Evolutionary conservation across 2,797 vertebrate species (phyloP), one percentile per base, ranked within the genome.

Genomic region (Peromyscus attwateri): DNA sequence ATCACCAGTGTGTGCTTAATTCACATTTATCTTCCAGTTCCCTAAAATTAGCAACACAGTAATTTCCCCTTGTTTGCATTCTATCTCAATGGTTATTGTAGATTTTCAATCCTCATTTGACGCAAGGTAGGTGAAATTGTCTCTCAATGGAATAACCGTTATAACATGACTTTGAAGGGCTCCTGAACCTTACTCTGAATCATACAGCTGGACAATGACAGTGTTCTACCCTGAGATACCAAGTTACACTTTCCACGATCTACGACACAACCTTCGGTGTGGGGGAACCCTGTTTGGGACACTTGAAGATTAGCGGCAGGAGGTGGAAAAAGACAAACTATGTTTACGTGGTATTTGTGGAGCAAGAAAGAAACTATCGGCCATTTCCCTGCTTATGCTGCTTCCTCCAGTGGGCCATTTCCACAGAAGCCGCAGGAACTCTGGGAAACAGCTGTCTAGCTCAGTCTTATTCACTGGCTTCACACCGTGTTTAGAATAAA

Each of bases 31-130:
- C 49, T 92, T 91, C 66, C 91, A 83, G 46, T 29, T 89, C 89
- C 55, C 95, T 87, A 16, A 94, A 92, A 43, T 88, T 88, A 14
- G 23, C 76, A 84, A 11, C 13, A 77, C 21, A 34, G 43, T 2
- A 73, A 40, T 49, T 93, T 60, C 19, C 66, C 84, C n/a, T 46
- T 68, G 83, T 68, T 96, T 90, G 62, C 82, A 85, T 90, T 68
- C 12, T 29, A 75, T 88, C 34, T 84, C 57, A 55, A 34, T 37
- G 64, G 8, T 5, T 27, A 37, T 16, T 46, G 0, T 37, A 87
- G 12, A 55, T 92, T 43, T 95, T 25, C 3, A 46, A 29, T 6
- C 19, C 13, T 97, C 49, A 43, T 60, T 80, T 71, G 27, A 64
- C 43, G 70, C 23, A 60, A 34, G 21, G 40, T 43, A 73, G 82